phyloP scores from a whole-genome alignment of 2,888 invertebrate genomes.

The Hololepta plana region DNA sequence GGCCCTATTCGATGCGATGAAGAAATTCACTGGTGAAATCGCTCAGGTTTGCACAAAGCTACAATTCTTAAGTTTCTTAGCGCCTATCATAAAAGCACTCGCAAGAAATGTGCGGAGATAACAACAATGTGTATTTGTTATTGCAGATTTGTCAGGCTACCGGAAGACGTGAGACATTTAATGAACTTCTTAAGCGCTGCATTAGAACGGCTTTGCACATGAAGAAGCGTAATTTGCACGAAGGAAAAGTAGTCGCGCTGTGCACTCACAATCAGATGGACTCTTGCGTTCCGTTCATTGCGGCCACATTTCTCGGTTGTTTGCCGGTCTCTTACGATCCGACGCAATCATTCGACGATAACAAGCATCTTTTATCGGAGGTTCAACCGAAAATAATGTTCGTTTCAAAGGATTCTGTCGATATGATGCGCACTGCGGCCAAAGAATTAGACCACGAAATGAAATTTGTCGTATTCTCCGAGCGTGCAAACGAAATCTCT shows the following conservation, averaged over 20 bases:
- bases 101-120: no score
- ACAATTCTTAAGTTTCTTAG: no score
- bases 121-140: no score
- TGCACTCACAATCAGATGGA: conserved; percentile 29
- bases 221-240: conserved; percentile 20
- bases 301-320: conserved; percentile 27
- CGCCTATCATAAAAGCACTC: no score
- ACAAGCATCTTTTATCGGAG: conserved; percentile 11
- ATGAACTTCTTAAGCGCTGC: conserved; percentile 22
- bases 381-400: no score
- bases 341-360: conserved; percentile 11
- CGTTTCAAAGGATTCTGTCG: no score
- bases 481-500: no score
- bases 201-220: conserved; percentile 27
- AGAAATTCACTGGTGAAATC: no score
- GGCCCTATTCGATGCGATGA: no score
- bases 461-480: no score
- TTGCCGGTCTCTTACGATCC: conserved; percentile 15
- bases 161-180: conserved; percentile 24
- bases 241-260: conserved; percentile 27
- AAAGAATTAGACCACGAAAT: conserved; percentile 1
- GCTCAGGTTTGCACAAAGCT: no score
- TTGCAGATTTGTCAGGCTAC: no score
- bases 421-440: conserved; percentile 4
- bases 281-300: conserved; percentile 27